Evolutionary conservation across 2,888 invertebrate genomes (phyloP).

Genomic region (Alentia gelatinosa): DNA sequence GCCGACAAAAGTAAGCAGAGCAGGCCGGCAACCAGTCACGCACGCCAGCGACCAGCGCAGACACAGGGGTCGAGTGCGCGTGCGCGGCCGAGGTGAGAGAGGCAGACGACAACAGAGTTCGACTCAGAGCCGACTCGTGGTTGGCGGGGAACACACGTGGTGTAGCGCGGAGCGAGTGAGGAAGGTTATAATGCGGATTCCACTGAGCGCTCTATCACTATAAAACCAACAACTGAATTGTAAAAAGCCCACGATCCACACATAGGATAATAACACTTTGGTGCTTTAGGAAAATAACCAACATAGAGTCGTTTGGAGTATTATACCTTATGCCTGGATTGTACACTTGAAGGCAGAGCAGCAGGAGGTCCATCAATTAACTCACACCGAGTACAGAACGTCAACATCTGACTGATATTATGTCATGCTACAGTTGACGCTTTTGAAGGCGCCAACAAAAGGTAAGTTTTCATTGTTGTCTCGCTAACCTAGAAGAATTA

Average conservation of each 20-base stretch:
- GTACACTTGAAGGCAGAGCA: too few species aligned
- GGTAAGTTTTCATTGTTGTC: not conserved
- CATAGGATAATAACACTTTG: too few species aligned
- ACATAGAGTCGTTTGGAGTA: too few species aligned
- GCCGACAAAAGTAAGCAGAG: not conserved
- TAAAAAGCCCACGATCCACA: too few species aligned
- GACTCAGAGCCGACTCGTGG: not conserved
- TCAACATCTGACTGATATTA: not conserved
- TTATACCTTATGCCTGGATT: too few species aligned
- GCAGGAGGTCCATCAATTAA: not conserved
- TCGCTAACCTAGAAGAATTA: too few species aligned
- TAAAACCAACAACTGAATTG: too few species aligned
- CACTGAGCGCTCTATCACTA: too few species aligned
- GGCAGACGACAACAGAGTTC: not conserved
- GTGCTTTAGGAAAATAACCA: too few species aligned
- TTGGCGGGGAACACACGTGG: not conserved
- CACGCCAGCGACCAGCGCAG: not conserved
- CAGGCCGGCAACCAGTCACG: not conserved
- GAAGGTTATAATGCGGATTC: too few species aligned
- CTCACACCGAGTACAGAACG: too few species aligned
- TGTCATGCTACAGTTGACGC: not conserved
- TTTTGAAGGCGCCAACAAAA: not conserved
- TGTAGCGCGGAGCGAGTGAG: not conserved
- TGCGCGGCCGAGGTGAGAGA: not conserved
- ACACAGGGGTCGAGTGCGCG: conserved; percentile 1